Evolutionary conservation across 2,797 vertebrate species (phyloP), one percentile per base, ranked within the genome.

Genomic region (Limosa lapponica): DNA sequence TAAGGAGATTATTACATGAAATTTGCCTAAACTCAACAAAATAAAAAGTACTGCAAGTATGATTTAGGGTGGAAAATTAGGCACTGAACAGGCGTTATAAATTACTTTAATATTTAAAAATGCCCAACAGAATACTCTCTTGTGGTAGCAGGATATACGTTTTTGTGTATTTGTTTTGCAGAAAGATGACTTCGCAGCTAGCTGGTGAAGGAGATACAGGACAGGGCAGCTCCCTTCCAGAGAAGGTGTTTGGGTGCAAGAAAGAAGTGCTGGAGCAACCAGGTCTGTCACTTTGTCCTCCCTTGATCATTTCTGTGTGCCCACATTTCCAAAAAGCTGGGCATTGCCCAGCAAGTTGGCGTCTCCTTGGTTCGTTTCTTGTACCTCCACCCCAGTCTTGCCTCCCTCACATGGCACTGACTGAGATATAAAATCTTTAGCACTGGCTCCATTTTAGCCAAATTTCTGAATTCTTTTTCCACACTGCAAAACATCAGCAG

Each of bases 171-270:
- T 89, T 57, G 28, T 61, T 86, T 93, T 83, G 28, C 75, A 80
- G 72, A 75, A 95, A 80, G 30, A 91, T 89, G 52, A 52, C 41
- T 93, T 86, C 89, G 54, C 67, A 89, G 36, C 65, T 87, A 85
- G 58, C 71, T 93, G 79, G 85, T 73, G 41, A 71, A 87, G 65
- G 32, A 52, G 48, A 30, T 10, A 25, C 8, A n/a, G 16, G 4
- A 44, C 13, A 39, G 30, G 30, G 27, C 27, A 83, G 24, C 8
- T 69, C 19, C 11, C 22, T 87, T 59, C 55, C 44, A 57, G 24
- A 39, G 34, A 58, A 84, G 11, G 16, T 11, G 7, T 8, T 4
- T 52, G 8, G 15, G 14, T 75, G 23, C 10, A 46, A 51, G 55
- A 44, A 59, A 52, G 54, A 81, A 27, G 2, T 37, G 37, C 41